These are phyloP conservation scores for Azorinus chamasolen DNA, from an alignment of 2,888 invertebrate species.

Conservation along the genomic window DNA sequence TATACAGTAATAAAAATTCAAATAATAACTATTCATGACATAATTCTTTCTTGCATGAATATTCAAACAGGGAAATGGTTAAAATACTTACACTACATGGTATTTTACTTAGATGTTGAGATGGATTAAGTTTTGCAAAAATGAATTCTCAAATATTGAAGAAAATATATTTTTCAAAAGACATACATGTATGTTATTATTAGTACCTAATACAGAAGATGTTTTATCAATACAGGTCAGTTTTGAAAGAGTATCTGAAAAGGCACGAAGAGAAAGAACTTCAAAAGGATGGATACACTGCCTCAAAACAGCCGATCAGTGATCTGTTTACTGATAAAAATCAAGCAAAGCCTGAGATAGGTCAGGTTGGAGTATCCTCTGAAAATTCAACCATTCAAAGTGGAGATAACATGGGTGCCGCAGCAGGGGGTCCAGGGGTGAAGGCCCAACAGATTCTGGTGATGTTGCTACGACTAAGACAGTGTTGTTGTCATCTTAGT, in stretches of 20 bases:
- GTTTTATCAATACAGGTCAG: constrained; percentile 72
- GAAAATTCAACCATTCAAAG: background rate
- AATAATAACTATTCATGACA: too few relatives aligned
- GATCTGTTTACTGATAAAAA: constrained; percentile 40
- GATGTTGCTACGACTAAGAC: constrained; percentile 93
- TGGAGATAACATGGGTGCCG: constrained; percentile 1
- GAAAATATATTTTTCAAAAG: too few relatives aligned
- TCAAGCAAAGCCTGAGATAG: constrained; percentile 15
- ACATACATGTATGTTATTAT: too few relatives aligned
- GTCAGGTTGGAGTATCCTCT: constrained; percentile 8
- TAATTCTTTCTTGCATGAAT: too few relatives aligned
- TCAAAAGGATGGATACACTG: constrained; percentile 42
- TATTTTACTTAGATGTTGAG: too few relatives aligned
- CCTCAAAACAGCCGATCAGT: constrained; percentile 44
- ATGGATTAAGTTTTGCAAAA: too few relatives aligned
- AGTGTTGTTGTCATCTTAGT: constrained; percentile 96
- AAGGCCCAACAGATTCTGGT: constrained; percentile 88
- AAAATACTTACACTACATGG: too few relatives aligned
- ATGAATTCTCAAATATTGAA: too few relatives aligned
- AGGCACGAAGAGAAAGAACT: constrained; percentile 82
- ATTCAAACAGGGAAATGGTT: too few relatives aligned
- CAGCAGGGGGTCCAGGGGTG: constrained; percentile 20
- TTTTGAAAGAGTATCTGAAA: constrained; percentile 83
- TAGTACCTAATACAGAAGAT: too few relatives aligned
- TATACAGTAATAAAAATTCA: too few relatives aligned